Conservation (phyloP, 2,113 vertebrate species). For the Xiphophorus hellerii region DNA sequence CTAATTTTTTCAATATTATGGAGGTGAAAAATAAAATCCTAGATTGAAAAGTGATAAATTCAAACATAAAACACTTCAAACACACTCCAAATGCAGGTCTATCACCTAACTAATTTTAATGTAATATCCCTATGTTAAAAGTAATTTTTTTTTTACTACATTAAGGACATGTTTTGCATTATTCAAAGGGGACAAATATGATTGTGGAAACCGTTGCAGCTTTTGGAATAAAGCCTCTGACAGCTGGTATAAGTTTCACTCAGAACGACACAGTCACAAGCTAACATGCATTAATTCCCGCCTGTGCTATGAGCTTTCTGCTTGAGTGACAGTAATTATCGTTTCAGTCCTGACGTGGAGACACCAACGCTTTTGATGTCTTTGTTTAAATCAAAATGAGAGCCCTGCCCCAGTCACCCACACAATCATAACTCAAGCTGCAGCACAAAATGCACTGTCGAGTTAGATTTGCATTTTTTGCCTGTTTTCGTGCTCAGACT, state of each 20-base stretch:
- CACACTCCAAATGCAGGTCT: not conserved
- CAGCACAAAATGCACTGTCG: not conserved
- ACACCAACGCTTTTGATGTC: conserved; percentile 61
- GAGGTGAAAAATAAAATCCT: too few species aligned
- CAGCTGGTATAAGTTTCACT: conserved; percentile 55
- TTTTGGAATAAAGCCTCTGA: conserved; percentile 32
- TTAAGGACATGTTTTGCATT: not conserved
- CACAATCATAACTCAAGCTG: conserved; percentile 22
- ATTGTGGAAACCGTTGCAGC: conserved; percentile 15
- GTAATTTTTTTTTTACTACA: not conserved
- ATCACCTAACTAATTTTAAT: not conserved
- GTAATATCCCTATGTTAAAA: not conserved
- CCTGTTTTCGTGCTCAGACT: not conserved
- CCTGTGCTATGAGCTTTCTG: conserved; percentile 60
- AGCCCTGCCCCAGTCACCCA: conserved; percentile 38
- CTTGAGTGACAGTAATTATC: conserved; percentile 76
- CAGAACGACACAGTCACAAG: conserved; percentile 40
- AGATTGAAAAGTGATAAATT: too few species aligned
- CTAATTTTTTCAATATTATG: too few species aligned
- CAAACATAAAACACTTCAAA: not conserved
- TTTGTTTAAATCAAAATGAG: conserved; percentile 53
- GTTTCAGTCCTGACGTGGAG: conserved; percentile 54
- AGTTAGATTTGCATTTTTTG: not conserved
- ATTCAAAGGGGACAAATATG: conserved; percentile 6
- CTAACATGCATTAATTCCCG: conserved; percentile 52